Conservation (phyloP, 2,888 invertebrate species). For the Agrochola circellaris region DNA sequence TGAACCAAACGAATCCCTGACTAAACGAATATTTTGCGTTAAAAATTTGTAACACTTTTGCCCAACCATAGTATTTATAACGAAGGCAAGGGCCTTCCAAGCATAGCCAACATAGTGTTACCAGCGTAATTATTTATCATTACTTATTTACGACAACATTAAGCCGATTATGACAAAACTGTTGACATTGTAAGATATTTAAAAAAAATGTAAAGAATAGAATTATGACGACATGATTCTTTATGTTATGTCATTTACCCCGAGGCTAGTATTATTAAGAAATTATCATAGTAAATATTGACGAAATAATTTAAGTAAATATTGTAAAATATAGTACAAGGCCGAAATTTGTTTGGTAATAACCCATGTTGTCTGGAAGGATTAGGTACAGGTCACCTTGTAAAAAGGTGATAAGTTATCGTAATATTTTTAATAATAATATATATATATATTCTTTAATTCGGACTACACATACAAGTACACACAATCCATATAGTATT, state of each 20-base stretch:
- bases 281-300: conserved; percentile 9
- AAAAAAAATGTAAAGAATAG: neutral
- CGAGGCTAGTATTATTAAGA: neutral
- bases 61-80: neutral
- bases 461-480: too few relatives aligned
- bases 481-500: too few relatives aligned
- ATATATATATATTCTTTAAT: too few relatives aligned
- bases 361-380: neutral
- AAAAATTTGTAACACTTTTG: neutral
- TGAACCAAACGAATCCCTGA: too few relatives aligned
- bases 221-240: neutral
- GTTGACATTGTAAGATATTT: neutral
- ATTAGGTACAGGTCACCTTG: neutral
- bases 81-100: neutral
- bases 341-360: conserved; percentile 4
- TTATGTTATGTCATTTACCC: neutral
- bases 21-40: too few relatives aligned
- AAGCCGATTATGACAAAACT: conserved; percentile 35
- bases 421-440: neutral
- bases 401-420: neutral
- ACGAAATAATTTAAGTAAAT: conserved; percentile 12
- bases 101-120: too few relatives aligned
- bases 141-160: neutral
- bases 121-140: neutral
- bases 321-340: conserved; percentile 31